These are phyloP conservation scores for Yasuhikotakia modesta DNA, from an alignment of 2,797 vertebrate species.

Conservation along the genomic window DNA sequence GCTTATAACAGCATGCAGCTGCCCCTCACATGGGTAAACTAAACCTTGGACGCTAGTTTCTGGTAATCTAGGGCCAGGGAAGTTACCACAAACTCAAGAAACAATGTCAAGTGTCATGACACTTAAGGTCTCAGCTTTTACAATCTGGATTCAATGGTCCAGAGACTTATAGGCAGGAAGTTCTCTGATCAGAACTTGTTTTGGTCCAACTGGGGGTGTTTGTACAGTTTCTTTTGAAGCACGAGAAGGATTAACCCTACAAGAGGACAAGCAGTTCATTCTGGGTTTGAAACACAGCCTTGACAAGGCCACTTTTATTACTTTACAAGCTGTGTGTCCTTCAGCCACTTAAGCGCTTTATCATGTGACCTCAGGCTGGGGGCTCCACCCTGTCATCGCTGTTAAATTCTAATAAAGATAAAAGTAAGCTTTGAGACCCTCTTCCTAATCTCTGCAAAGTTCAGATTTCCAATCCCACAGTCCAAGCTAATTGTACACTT, in stretches of 20 bases:
- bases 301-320: constrained; percentile 69
- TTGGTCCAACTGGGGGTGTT: constrained; percentile 5
- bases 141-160: background rate
- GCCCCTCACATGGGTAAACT: background rate
- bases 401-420: constrained; percentile 84
- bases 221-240: constrained; percentile 51
- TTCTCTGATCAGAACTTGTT: constrained; percentile 12
- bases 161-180: constrained; percentile 25
- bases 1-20: constrained; percentile 1
- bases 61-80: background rate
- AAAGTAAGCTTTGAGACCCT: constrained; percentile 80
- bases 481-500: constrained; percentile 77
- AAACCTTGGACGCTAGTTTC: background rate
- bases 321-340: constrained; percentile 65
- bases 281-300: constrained; percentile 59
- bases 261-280: constrained; percentile 61
- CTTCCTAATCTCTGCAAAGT: constrained; percentile 77
- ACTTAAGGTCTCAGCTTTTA: constrained; percentile 1
- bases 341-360: constrained; percentile 60
- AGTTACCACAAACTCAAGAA: background rate
- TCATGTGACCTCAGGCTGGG: constrained; percentile 57
- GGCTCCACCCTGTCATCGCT: constrained; percentile 75
- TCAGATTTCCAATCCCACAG: constrained; percentile 78
- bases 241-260: constrained; percentile 63
- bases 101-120: constrained; percentile 11